These are phyloP conservation scores for Echinops telfairi DNA, from an alignment of 2,113 vertebrate species.

Conservation along the genomic window DNA sequence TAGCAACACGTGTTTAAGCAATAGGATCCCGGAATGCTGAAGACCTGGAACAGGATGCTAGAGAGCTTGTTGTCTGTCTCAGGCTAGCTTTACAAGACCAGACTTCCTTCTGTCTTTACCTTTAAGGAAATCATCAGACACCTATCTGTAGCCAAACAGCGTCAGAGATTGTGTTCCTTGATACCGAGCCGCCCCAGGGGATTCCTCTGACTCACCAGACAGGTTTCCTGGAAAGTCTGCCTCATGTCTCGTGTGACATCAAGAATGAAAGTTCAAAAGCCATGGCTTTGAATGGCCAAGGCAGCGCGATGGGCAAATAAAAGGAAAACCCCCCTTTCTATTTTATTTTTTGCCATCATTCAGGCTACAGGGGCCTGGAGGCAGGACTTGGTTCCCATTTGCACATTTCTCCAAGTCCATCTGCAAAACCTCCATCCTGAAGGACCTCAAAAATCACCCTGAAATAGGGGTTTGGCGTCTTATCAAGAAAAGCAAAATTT, in stretches of 20 bases:
- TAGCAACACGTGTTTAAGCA: fast-evolving
- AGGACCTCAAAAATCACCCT: not conserved
- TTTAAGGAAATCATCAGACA: fast-evolving
- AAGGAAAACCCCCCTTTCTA: not conserved
- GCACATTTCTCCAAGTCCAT: not conserved
- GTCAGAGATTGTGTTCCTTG: fast-evolving
- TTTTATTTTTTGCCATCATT: not conserved
- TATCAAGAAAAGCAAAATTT: not conserved
- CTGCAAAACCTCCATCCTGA: not conserved
- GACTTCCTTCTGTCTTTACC: not conserved
- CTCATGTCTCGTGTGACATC: not conserved
- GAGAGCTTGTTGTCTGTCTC: not conserved
- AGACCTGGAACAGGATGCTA: fast-evolving
- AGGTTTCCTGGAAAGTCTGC: not conserved
- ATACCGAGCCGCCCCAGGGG: fast-evolving
- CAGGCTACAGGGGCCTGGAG: too few species aligned
- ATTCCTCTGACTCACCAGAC: not conserved
- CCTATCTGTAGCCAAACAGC: not conserved
- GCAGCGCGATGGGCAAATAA: not conserved
- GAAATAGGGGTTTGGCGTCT: not conserved
- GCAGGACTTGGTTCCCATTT: not conserved
- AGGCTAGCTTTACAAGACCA: not conserved
- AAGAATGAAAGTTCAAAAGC: not conserved
- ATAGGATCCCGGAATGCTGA: fast-evolving
- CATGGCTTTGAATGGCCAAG: not conserved